phyloP scores from a whole-genome alignment of 2,888 invertebrate species.

The Sturmia bella region DNA sequence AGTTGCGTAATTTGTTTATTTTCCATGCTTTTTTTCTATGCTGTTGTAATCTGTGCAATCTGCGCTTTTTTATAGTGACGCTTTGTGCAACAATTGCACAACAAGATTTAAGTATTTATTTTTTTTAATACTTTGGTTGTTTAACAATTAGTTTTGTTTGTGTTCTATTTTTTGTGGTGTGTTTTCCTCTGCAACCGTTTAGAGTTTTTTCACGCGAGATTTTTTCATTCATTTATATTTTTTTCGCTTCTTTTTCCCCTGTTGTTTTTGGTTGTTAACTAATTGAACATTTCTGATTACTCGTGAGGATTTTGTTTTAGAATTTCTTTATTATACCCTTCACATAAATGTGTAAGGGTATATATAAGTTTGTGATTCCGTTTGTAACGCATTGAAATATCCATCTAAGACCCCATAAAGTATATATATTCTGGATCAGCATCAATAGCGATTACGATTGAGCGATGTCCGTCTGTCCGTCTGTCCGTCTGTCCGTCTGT shows the following conservation, averaged over 20 bases:
- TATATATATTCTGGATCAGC: no score
- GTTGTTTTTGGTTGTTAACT: slow-evolving; percentile 23
- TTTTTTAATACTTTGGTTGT: slow-evolving; percentile 36
- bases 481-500: no score
- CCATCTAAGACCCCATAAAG: no score
- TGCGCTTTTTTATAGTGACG: slow-evolving; percentile 41
- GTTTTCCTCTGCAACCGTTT: not conserved
- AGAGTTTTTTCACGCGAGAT: slow-evolving; percentile 50
- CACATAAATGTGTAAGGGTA: no score
- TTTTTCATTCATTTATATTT: slow-evolving; percentile 31
- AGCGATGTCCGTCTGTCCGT: no score
- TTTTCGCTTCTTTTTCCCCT: not conserved
- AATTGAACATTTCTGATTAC: slow-evolving; percentile 64
- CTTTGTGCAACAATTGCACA: slow-evolving; percentile 57
- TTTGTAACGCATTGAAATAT: no score
- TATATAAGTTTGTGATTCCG: no score
- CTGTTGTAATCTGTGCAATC: slow-evolving; percentile 59
- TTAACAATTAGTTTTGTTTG: slow-evolving; percentile 64
- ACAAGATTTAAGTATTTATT: slow-evolving; percentile 16
- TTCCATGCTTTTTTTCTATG: slow-evolving; percentile 4
- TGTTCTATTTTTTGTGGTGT: not conserved
- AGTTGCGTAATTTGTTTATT: slow-evolving; percentile 60
- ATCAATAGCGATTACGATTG: no score
- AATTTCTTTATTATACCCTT: slow-evolving; percentile 8
- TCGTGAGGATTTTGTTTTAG: slow-evolving; percentile 52